A percentile compares a stretch with the other conserved stretches of the same genome.
Evolutionary conservation across 2,797 vertebrate species (phyloP).

Genomic region (Pempheris klunzingeri): DNA sequence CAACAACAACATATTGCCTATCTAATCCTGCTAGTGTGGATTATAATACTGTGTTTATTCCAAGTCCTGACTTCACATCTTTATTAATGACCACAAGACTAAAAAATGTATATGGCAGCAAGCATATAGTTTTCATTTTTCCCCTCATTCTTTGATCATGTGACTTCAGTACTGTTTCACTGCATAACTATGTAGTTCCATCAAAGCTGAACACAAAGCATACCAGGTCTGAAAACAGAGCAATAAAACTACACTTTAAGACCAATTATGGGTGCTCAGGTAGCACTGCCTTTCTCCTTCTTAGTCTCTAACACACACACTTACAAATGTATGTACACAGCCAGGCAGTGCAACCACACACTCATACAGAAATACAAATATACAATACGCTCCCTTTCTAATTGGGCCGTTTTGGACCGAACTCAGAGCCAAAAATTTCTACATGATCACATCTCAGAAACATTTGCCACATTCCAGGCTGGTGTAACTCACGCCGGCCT

Average conservation of each 20-base stretch:
- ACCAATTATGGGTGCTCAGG: conserved; percentile 85
- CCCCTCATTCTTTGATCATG: conserved; percentile 38
- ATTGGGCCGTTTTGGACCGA: conserved; percentile 43
- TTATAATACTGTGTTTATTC: conserved; percentile 31
- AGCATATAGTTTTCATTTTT: conserved; percentile 65
- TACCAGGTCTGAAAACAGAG: conserved; percentile 63
- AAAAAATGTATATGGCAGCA: conserved; percentile 51
- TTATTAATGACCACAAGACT: conserved; percentile 52
- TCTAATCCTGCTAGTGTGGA: not conserved
- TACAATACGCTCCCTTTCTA: conserved; percentile 37
- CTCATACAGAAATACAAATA: conserved; percentile 58
- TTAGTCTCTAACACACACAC: conserved; percentile 32
- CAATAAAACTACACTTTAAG: conserved; percentile 80
- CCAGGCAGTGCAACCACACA: conserved; percentile 8
- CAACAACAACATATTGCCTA: not conserved
- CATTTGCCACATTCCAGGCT: conserved; percentile 34
- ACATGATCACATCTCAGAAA: conserved; percentile 59
- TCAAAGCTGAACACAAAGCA: conserved; percentile 78
- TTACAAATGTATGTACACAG: conserved; percentile 13
- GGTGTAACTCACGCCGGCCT: conserved; percentile 23
- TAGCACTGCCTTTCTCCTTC: conserved; percentile 54
- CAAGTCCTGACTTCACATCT: conserved; percentile 38
- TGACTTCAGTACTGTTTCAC: conserved; percentile 76
- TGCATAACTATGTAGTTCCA: conserved; percentile 83
- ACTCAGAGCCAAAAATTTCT: conserved; percentile 42